phyloP scores from a whole-genome alignment of 53 echinoderm and acorn worm genomes.

The Patiria pectinifera region DNA sequence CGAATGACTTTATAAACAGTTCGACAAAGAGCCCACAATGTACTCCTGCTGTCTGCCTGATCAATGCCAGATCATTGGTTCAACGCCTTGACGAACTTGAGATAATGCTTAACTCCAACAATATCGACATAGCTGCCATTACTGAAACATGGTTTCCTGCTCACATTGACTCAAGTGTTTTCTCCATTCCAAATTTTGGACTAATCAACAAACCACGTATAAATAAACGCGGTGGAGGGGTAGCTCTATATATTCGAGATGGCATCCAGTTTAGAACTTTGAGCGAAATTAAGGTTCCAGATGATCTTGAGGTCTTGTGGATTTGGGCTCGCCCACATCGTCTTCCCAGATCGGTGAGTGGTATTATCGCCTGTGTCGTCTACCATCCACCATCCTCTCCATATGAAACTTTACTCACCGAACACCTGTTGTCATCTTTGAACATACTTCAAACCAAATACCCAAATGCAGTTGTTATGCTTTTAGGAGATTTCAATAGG shows the following conservation, averaged over 20 bases:
- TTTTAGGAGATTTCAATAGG: conserved; percentile 56
- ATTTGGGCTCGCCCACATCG: conserved; percentile 33
- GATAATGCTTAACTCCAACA: background rate
- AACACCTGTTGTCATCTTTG: conserved; percentile 37
- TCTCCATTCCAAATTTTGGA: background rate
- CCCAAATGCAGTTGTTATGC: conserved; percentile 31
- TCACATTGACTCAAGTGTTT: conserved; percentile 7
- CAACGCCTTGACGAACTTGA: background rate
- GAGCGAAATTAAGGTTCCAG: background rate
- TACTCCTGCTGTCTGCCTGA: conserved; percentile 14
- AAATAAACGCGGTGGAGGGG: background rate
- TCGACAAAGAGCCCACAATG: no score
- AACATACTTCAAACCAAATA: conserved; percentile 49
- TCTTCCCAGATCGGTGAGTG: conserved; percentile 17
- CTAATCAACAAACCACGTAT: conserved; percentile 2
- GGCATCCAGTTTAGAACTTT: background rate
- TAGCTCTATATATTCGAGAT: background rate
- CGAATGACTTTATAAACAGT: background rate
- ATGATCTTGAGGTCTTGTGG: conserved; percentile 56
- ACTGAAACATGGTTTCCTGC: conserved; percentile 36
- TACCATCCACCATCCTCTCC: conserved; percentile 46
- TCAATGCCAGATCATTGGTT: conserved; percentile 20
- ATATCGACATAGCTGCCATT: conserved; percentile 20
- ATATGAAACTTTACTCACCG: conserved; percentile 23
- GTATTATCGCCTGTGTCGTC: conserved; percentile 36